Evolutionary conservation across 2,113 vertebrate species (phyloP).

Genomic region (Epinephelus cyanopodus): DNA sequence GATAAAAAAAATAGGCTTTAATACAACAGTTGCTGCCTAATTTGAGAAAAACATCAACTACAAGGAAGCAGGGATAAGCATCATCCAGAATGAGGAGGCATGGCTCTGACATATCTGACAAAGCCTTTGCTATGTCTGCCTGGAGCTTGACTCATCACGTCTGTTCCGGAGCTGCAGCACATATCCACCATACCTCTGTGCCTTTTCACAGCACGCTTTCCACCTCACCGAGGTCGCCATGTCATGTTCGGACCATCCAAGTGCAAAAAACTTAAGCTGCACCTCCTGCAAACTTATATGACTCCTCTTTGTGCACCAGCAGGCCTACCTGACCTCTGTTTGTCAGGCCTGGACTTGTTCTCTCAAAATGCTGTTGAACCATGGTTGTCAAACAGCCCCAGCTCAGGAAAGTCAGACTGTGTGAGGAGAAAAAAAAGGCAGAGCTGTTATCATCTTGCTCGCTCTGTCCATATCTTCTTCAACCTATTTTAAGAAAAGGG

Average conservation of each 20-base stretch:
- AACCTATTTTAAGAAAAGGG: conserved; percentile 59
- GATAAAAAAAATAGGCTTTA: not conserved
- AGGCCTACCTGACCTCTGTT: conserved; percentile 52
- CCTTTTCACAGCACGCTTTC: conserved; percentile 19
- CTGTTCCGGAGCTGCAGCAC: conserved; percentile 50
- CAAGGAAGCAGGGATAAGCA: not conserved
- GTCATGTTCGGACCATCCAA: conserved; percentile 42
- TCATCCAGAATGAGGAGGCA: conserved; percentile 14
- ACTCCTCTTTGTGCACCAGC: not conserved
- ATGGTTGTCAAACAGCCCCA: conserved; percentile 20
- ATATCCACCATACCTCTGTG: conserved; percentile 19
- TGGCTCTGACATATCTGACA: conserved; percentile 37
- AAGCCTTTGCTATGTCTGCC: conserved; percentile 19
- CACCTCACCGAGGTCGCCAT: conserved; percentile 6
- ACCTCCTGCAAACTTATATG: not conserved
- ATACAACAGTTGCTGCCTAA: not conserved
- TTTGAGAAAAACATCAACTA: not conserved
- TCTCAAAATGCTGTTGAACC: conserved; percentile 22
- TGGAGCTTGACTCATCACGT: conserved; percentile 45
- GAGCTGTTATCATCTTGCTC: conserved; percentile 42
- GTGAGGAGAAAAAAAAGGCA: not conserved
- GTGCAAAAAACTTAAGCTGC: conserved; percentile 29
- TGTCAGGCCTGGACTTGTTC: conserved; percentile 61
- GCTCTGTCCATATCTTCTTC: conserved; percentile 30
- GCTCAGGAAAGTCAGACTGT: not conserved